phyloP scores from a whole-genome alignment of 2,113 vertebrate genomes.

The Anoplopoma fimbria region DNA sequence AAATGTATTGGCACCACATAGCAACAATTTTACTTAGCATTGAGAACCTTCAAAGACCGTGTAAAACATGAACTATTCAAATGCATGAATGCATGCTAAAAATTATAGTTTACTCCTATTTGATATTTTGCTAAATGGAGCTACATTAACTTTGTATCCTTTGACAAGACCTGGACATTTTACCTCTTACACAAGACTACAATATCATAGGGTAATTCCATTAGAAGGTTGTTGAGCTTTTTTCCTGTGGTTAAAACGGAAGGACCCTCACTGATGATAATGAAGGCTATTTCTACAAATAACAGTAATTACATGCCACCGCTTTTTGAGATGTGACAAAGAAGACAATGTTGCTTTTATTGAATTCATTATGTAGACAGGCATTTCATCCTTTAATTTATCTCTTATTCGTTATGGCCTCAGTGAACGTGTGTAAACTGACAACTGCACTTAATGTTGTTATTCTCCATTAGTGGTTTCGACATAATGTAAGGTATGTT shows the following conservation, averaged over 20 bases:
- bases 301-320: constrained; percentile 82
- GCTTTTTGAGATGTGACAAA: constrained; percentile 82
- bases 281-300: constrained; percentile 81
- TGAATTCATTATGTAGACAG: constrained; percentile 82
- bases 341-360: constrained; percentile 82
- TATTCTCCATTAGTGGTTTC: constrained; percentile 37
- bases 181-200: neutral
- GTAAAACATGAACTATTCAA: too few species aligned
- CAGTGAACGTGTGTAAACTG: constrained; percentile 68
- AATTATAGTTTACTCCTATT: neutral
- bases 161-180: neutral
- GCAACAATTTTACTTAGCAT: neutral
- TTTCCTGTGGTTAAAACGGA: constrained; percentile 41
- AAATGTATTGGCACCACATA: neutral
- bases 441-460: constrained; percentile 57
- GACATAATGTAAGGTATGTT: neutral
- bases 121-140: neutral
- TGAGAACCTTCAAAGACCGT: neutral
- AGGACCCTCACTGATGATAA: constrained; percentile 71
- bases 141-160: neutral
- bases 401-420: constrained; percentile 60
- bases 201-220: constrained; percentile 46
- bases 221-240: constrained; percentile 40
- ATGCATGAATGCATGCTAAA: neutral
- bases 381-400: constrained; percentile 74